Evolutionary conservation across 2,113 vertebrate species (phyloP).

Genomic region (Salvelinus namaycush): DNA sequence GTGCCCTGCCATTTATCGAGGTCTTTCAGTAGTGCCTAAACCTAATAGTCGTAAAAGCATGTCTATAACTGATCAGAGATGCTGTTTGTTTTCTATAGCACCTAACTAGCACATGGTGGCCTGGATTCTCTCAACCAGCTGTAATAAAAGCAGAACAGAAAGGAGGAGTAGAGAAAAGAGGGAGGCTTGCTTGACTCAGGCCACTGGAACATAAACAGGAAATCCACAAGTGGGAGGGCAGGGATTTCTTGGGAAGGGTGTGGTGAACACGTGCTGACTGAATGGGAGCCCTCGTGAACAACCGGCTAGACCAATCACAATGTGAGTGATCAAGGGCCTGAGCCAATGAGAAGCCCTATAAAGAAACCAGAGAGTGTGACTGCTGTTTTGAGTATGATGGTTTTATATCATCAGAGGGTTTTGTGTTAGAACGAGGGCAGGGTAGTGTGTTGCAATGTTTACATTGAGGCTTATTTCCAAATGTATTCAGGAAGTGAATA

Average conservation of each 20-base stretch:
- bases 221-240: not conserved
- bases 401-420: too few relatives aligned
- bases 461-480: too few relatives aligned
- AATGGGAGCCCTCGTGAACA: slow-evolving; percentile 25
- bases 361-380: not conserved
- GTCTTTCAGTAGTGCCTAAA: too few relatives aligned
- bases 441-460: too few relatives aligned
- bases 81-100: too few relatives aligned
- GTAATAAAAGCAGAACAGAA: too few relatives aligned
- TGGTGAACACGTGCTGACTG: slow-evolving; percentile 4
- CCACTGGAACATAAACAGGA: not conserved
- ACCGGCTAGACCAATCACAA: slow-evolving; percentile 13
- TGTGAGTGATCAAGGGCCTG: slow-evolving; percentile 1
- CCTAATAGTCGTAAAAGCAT: too few relatives aligned
- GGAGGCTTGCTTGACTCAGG: not conserved
- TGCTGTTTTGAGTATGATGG: not conserved
- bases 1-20: too few relatives aligned
- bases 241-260: not conserved
- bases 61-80: too few relatives aligned
- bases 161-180: not conserved
- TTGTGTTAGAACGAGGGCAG: not conserved
- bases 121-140: too few relatives aligned
- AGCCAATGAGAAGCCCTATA: slow-evolving; percentile 17
- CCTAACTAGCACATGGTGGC: too few relatives aligned
- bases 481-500: too few relatives aligned